phyloP scores from a whole-genome alignment of 2,797 vertebrate genomes.

The Echeneis naucrates region DNA sequence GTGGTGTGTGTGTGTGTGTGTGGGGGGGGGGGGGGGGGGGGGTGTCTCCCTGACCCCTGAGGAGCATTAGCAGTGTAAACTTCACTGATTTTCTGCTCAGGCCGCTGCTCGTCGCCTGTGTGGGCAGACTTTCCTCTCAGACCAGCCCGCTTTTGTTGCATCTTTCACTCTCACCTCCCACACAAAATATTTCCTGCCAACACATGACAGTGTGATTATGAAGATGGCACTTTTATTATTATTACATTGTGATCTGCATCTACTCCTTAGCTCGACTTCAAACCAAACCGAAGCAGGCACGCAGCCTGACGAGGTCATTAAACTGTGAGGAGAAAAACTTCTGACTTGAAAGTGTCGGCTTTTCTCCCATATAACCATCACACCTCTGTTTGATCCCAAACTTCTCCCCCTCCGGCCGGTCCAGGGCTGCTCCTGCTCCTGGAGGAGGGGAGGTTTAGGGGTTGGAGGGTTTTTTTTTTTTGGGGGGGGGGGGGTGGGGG shows the following conservation, averaged over 20 bases:
- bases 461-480: too few relatives aligned
- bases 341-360: too few relatives aligned
- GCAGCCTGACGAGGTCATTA: not conserved
- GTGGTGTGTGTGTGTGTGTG: too few relatives aligned
- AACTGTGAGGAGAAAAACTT: conserved; percentile 24
- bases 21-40: too few relatives aligned
- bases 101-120: conserved; percentile 49
- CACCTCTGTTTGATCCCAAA: conserved; percentile 24
- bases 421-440: conserved; percentile 39
- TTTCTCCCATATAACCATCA: too few relatives aligned
- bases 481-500: too few relatives aligned
- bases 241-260: too few relatives aligned
- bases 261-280: conserved; percentile 21
- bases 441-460: too few relatives aligned
- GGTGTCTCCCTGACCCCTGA: not conserved
- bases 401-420: conserved; percentile 40
- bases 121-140: conserved; percentile 47
- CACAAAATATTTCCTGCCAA: too few relatives aligned
- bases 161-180: conserved; percentile 16
- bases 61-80: conserved; percentile 9
- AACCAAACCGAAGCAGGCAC: not conserved
- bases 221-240: not conserved
- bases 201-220: not conserved
- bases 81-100: conserved; percentile 29
- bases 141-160: too few relatives aligned